phyloP scores from a whole-genome alignment of 2,797 vertebrate species.

The Dryobates pubescens region DNA sequence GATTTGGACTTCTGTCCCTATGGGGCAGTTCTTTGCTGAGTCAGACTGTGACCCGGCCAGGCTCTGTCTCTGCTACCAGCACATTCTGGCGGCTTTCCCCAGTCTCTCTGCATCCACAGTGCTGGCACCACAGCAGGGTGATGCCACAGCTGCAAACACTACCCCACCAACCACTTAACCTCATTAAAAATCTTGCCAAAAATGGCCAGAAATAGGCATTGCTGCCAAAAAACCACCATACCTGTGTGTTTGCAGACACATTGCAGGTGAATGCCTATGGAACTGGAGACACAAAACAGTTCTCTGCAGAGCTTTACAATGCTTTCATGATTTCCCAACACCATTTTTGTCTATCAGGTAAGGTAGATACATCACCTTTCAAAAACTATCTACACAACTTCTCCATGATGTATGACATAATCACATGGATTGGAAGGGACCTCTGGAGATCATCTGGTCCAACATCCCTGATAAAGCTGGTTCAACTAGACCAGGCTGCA shows the following conservation, averaged over 20 bases:
- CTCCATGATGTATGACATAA: background rate
- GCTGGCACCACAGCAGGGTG: background rate
- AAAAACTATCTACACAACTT: background rate
- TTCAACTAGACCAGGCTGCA: no score
- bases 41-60: background rate
- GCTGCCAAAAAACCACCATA: background rate
- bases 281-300: background rate
- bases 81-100: background rate
- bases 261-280: background rate
- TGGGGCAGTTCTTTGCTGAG: background rate
- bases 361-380: background rate
- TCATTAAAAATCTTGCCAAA: background rate
- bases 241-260: background rate
- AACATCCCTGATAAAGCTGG: no score
- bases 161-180: accelerated
- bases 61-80: background rate
- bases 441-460: no score
- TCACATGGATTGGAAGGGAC: background rate
- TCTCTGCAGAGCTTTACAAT: background rate
- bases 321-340: background rate
- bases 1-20: accelerated
- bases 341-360: background rate
- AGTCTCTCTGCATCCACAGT: background rate
- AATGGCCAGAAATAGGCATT: background rate
- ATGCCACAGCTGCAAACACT: background rate